Base-by-base conservation (phyloP, 2,888 invertebrate genomes). In the Encarsia formosa region DNA sequence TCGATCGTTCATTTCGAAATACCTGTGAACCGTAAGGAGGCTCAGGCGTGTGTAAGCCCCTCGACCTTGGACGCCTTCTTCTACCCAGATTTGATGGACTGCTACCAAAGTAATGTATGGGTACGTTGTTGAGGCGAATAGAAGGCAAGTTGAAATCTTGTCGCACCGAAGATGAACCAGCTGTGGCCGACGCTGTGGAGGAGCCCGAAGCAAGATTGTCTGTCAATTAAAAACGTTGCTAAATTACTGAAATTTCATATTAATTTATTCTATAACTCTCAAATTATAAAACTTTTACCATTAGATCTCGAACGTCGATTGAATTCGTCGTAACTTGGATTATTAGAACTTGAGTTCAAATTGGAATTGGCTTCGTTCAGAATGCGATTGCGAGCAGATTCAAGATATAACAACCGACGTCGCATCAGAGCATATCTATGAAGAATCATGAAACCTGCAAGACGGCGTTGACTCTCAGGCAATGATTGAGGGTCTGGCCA, bases 91-190 rank as follows among this genome's bases (percentile, higher is more conserved):
- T n/a, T n/a, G n/a, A n/a, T 29, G 40, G 52, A 6, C 22, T 13
- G 9, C 58, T 23, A 42, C 55, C n/a, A 59, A 57, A 61, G 16
- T 77, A 76, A 11, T 70, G 68, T 2, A 78, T 68, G 0, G 78
- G 79, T n/a, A 80, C 75, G 61, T 84, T 83, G 59, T 83, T 83
- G 26, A 84, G 79, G 60, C 81, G 82, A 62, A 85, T 79, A 11
- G 79, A 70, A 2, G 83, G 83, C 61, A 81, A 76, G 1, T 67
- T 68, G 16, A 67, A 64, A 16, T 49, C 45, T 9, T 52, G 56
- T 16, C 56, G 24, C 4, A 34, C 5, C 2, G 40, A 16, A 2
- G 49, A 5, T 11, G 43, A 24, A 19, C 2, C 29, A n/a, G n/a
- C n/a, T n/a, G n/a, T n/a, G 5, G 42, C 29, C 13, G 37, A 23